Evolutionary conservation across 2,113 vertebrate genomes (phyloP), one percentile per base, ranked within the genome.

Genomic region (Sinocyclocheilus anophthalmus): DNA sequence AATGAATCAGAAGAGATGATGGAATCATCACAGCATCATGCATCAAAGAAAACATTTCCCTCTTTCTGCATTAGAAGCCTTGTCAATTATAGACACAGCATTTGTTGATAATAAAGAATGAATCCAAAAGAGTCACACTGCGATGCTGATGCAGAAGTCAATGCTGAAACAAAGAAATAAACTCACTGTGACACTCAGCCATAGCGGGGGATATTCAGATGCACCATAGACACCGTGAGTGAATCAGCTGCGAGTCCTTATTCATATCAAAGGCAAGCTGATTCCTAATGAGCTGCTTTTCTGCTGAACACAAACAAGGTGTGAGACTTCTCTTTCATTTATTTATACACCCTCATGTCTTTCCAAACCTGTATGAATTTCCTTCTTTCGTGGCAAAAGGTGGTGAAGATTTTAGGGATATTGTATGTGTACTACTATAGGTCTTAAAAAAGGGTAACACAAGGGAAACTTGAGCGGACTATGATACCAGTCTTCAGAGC

Each of bases 1-100:
- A 96, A 97, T 95, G 95, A 94, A 95, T 95, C 96, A 92, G 88
- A 90, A 89, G 83, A 90, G 90, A 92, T 94, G 91, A 85, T 91
- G 90, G 91, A 92, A 91, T 90, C 91, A 90, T 92, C 91, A 91
- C 90, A 39, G 67, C 76, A 87, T 91, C 91, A 92, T 94, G 91
- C 87, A 92, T 94, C 92, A 93, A 84, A 90, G 90, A 91, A 92
- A 91, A 91, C 86, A 18, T 90, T 89, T 79, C 57, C 22, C 84
- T 88, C 91, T 87, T 82, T 76, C 89, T 89, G 89, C 88, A 92
- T 90, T 92, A 88, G 84, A 77, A 88, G 69, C 83, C 48, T 86
- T 61, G 81, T 85, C 76, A 91, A 88, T 81, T 81, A 90, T 37
- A 81, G 76, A 91, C 53, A 83, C 33, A 0, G 48, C 65, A 80